These are phyloP conservation scores for Rhizomys pruinosus DNA, from an alignment of 2,113 vertebrate genomes.

Conservation along the genomic window DNA sequence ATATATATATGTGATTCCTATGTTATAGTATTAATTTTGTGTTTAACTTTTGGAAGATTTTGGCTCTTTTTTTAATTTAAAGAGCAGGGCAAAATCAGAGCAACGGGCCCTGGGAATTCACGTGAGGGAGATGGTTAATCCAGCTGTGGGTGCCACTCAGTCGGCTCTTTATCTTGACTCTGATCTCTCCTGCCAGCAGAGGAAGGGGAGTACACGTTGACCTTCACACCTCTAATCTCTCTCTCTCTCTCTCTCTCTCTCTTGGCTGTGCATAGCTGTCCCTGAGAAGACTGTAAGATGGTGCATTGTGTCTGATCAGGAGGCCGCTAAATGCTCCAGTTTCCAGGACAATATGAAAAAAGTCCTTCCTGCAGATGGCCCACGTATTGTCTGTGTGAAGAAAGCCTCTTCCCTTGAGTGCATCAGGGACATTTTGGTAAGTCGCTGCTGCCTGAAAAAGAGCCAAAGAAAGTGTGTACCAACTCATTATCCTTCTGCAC, in stretches of 20 bases:
- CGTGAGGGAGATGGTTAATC: background rate
- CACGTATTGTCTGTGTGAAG: conserved; percentile 78
- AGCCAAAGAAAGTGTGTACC: background rate
- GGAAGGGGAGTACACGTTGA: background rate
- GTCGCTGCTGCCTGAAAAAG: conserved; percentile 42
- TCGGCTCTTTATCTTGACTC: background rate
- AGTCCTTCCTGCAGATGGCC: background rate
- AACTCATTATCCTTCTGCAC: background rate
- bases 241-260: too few species aligned
- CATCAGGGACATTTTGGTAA: conserved; percentile 85
- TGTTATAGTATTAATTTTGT: background rate
- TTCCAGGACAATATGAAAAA: conserved; percentile 53
- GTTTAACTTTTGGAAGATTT: background rate
- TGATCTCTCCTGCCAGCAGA: background rate
- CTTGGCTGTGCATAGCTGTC: conserved; percentile 78
- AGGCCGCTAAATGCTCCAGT: conserved; percentile 33
- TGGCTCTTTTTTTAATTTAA: background rate
- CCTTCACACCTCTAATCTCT: background rate
- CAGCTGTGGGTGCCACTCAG: background rate
- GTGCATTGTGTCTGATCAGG: conserved; percentile 81
- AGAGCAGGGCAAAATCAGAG: background rate
- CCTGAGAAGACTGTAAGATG: conserved; percentile 76
- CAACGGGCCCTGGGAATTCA: background rate
- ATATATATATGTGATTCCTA: background rate
- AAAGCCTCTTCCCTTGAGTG: conserved; percentile 75